Evolutionary conservation across 2,113 vertebrate species (phyloP), one percentile per base, ranked within the genome.

Genomic region (Baryphthengus martii): DNA sequence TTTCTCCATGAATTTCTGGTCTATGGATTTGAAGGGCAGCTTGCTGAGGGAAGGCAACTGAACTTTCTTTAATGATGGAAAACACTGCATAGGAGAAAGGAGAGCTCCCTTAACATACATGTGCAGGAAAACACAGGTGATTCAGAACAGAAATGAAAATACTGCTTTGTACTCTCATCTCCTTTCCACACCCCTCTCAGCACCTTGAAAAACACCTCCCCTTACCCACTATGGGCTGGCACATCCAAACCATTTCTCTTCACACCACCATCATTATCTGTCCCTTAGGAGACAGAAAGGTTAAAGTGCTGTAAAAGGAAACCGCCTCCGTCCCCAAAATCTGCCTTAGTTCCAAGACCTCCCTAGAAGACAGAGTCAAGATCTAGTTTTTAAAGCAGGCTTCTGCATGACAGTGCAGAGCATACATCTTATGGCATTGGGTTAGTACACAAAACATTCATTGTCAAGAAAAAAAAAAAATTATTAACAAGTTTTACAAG

Each of bases 1-100:
- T 97, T 99, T 99, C 81, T 99, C 99, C 94, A 99, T 97, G 92
- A 99, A 99, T 94, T 99, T 99, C 94, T 99, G 99, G 98, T 99
- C 99, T 85, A 99, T 83, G 67, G 99, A 99, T 98, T 99, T 99
- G 98, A 99, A 99, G 91, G 99, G 99, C 93, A 99, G 98, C 97
- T 99, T 99, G 96, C 99, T 99, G 92, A 99, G 98, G 15, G 99
- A 99, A 85, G 99, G 99, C 96, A 99, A 97, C 98, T 99, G 99
- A 94, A 99, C 98, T 97, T 99, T 99, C 98, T 99, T 99, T 97
- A 99, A 96, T 21, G 98, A 99, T 4, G 99, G 99, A 80, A 99
- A 99, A 97, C 99, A 99, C 99, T 99, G 97, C 28, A 19, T 10
- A 75, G 55, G n/a, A 85, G 25, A 47, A 90, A 87, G 50, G 42